Evolutionary conservation across 2,888 invertebrate species (phyloP), one percentile per base, ranked within the genome.

Genomic region (Anagyrus pseudococci): DNA sequence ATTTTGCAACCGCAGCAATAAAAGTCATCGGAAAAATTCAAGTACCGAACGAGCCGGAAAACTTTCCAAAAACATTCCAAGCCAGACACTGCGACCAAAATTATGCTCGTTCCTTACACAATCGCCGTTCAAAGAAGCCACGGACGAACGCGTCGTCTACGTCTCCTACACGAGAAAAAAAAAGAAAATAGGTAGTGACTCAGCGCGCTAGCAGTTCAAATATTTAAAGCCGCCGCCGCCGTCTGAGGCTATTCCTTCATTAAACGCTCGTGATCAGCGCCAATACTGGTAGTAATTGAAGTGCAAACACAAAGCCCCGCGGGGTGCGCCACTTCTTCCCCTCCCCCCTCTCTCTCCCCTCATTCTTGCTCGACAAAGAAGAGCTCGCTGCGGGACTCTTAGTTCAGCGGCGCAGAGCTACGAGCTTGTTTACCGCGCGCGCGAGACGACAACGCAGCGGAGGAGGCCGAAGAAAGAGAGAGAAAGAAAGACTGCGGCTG

Each of bases 201-300:
- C 37, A 50, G 29, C 15, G 20, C 47, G 26, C 29, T 4, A 2
- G 19, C n/a, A 37, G 40, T 40, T 37, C 47, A 60, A 54, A 54
- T 41, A 53, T 54, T 54, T 54, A 53, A 60, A 60, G 41, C 40
- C 46, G 20, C 23, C 20, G 23, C 26, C n/a, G 2, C 17, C 19
- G 15, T 20, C 29, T 10, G 6, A 4, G 10, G 10, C 29, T 29
- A 23, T 29, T 4, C 48, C 17, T 37, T 53, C 47, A 54, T 54
- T 60, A 60, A 60, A 23, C 40, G n/a, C 37, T 60, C 54, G 22
- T 29, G 59, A 60, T 41, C 54, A 23, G 41, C 48, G 26, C 19
- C 52, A 47, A 46, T 47, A 46, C 44, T 13, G 26, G 33, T 43
- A 58, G 47, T 41, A 53, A 60, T 58, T 60, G 53, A 53, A 60